Conservation (phyloP, 2,113 vertebrate species). For the Caranx ignobilis region DNA sequence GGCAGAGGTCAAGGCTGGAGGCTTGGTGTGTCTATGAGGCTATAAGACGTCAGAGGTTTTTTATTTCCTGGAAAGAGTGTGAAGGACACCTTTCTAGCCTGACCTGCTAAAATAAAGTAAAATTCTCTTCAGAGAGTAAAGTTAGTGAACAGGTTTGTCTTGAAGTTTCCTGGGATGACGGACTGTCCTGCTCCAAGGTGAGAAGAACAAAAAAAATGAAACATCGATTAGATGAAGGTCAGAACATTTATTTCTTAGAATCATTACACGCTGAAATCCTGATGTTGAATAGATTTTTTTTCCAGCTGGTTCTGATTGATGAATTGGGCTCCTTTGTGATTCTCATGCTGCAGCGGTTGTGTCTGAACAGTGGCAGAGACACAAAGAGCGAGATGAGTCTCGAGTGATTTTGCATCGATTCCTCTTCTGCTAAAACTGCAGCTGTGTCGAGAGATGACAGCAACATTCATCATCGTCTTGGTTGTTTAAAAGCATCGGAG, state of each 20-base stretch:
- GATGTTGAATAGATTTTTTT: constrained; percentile 30
- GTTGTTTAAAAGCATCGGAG: not conserved
- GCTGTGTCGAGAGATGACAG: constrained; percentile 34
- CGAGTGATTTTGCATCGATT: constrained; percentile 39
- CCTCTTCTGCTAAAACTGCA: constrained; percentile 7
- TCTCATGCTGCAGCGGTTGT: not conserved
- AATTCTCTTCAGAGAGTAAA: not conserved
- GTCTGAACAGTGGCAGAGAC: not conserved
- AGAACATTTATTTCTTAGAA: constrained; percentile 59
- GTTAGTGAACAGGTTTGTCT: not conserved
- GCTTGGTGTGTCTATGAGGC: too few relatives aligned
- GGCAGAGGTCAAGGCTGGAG: too few relatives aligned
- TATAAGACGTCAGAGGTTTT: too few relatives aligned
- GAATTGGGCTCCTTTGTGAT: constrained; percentile 33
- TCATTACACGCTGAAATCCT: constrained; percentile 31
- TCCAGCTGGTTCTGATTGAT: constrained; percentile 52
- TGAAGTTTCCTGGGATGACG: not conserved
- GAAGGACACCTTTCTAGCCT: too few relatives aligned
- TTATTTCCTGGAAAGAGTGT: too few relatives aligned
- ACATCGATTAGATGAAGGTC: constrained; percentile 54
- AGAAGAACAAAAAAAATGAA: constrained; percentile 16
- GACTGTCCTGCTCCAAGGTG: constrained; percentile 16
- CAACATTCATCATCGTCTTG: constrained; percentile 47
- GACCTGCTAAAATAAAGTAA: not conserved
- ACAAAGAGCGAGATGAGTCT: constrained; percentile 13